phyloP scores from a whole-genome alignment of 2,797 vertebrate genomes.

The Cossypha niveicapilla region DNA sequence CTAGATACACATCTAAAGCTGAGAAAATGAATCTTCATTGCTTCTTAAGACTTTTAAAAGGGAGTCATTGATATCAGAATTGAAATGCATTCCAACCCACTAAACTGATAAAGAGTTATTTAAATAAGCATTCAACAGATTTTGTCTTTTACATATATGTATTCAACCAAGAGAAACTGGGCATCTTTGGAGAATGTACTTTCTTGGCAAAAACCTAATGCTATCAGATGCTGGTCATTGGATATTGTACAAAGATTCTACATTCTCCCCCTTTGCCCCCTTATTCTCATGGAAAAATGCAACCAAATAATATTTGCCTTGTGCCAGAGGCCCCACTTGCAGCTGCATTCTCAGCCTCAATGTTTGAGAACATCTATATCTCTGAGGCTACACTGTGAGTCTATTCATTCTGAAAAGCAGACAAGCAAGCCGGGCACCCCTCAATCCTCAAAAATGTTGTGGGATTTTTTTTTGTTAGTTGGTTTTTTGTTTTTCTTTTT shows the following conservation, averaged over 20 bases:
- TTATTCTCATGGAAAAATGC: background rate
- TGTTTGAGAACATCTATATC: background rate
- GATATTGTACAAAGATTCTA: background rate
- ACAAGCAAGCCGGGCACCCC: background rate
- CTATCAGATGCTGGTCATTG: background rate
- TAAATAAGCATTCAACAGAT: background rate
- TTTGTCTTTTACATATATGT: background rate
- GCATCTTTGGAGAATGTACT: background rate
- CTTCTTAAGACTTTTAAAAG: background rate
- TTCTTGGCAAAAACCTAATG: background rate
- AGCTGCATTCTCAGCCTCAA: background rate
- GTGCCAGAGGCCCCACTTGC: background rate
- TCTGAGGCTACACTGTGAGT: accelerated
- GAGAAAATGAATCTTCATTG: background rate
- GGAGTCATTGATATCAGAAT: background rate
- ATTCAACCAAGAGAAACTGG: background rate
- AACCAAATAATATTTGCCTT: background rate
- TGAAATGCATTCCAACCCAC: background rate
- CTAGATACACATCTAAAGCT: background rate
- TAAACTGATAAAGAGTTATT: background rate
- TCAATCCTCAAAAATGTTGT: background rate
- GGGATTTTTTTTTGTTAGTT: background rate
- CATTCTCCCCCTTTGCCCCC: accelerated
- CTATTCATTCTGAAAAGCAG: background rate
- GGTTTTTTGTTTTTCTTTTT: background rate